phyloP scores from a whole-genome alignment of 2,113 vertebrate genomes.

The Pluvianellus socialis region DNA sequence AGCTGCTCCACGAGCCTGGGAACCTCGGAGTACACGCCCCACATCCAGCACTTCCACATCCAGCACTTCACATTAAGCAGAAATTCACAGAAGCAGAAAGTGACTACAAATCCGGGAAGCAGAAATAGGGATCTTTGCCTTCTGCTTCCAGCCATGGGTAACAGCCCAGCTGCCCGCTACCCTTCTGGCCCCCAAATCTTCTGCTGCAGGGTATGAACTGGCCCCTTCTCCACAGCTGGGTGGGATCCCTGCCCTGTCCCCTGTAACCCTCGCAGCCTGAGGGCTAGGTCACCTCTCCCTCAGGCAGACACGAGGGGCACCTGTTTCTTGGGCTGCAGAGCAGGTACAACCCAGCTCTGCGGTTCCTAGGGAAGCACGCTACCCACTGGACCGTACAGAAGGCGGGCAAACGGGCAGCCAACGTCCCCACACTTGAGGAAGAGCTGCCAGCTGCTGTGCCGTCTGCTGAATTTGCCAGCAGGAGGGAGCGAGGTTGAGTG shows the following conservation, averaged over 20 bases:
- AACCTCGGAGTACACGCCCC: neutral
- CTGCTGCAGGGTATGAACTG: neutral
- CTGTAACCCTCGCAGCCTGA: rapidly evolving
- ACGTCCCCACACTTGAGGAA: neutral
- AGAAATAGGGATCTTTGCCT: neutral
- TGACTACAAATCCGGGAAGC: neutral
- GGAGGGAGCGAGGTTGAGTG: neutral
- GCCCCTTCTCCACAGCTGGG: neutral
- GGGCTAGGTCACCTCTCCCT: neutral
- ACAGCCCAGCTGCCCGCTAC: neutral
- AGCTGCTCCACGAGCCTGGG: rapidly evolving
- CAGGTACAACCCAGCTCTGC: neutral
- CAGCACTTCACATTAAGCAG: neutral
- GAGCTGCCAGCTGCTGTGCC: neutral
- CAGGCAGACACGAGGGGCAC: neutral
- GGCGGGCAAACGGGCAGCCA: neutral
- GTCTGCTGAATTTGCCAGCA: neutral
- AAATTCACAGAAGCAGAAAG: neutral
- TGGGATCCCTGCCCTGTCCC: neutral
- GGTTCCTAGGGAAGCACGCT: neutral
- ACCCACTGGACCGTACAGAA: neutral
- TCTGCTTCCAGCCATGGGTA: neutral
- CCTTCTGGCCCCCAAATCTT: neutral
- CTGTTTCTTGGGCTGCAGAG: neutral
- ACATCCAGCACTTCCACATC: neutral